Base-by-base conservation (phyloP, 92 coral and sea anemone genomes). In the Epizoanthus scotinus region DNA sequence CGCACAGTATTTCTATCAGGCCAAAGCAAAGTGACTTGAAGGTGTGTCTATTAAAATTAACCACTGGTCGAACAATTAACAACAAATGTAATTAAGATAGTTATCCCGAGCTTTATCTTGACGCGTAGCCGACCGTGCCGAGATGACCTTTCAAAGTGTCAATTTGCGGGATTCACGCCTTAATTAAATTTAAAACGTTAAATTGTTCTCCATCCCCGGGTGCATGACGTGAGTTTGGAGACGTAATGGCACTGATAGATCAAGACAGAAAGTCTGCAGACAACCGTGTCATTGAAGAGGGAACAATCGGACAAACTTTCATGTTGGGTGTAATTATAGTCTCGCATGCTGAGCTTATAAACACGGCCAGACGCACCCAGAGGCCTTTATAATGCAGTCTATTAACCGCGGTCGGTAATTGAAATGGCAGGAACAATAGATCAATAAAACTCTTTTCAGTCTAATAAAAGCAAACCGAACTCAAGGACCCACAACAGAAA, bases 31-130 rank as follows among this genome's bases (percentile, higher is more conserved):
- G 80, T 80, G 78, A 88, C 88, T 81, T 47, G 40, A 56, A 92
- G 94, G 91, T 78, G 94, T 90, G 94, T 84, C 90, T 66, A 55
- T 78, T 71, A 84, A 83, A 60, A 55, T 78, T 71, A 84, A 83
- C 79, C 88, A 81, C 83, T 85, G 87, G 57, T 77, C 82, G 86
- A 87, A 93, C 97, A 93, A 93, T 93, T 90, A 89, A 90, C 94
- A 90, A 94, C 86, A 93, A 93, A 89, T 93, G 97, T 84, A 93
- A 93, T 93, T 93, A 93, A 93, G 97, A 93, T 93, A 86, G 84
- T 92, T 93, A 92, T 92, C 97, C 83, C 79, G 66, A 90, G 86
- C 87, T 85, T 92, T 83, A 87, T 85, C 89, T 75, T 75, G 81
- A 55, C 81, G 81, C 68, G 81, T 59, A 89, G 88, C 91, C 92